A percentile compares a stretch with the other conserved stretches of the same genome.
Evolutionary conservation across 2,113 vertebrate species (phyloP).

Genomic region (Benthochromis sp.): DNA sequence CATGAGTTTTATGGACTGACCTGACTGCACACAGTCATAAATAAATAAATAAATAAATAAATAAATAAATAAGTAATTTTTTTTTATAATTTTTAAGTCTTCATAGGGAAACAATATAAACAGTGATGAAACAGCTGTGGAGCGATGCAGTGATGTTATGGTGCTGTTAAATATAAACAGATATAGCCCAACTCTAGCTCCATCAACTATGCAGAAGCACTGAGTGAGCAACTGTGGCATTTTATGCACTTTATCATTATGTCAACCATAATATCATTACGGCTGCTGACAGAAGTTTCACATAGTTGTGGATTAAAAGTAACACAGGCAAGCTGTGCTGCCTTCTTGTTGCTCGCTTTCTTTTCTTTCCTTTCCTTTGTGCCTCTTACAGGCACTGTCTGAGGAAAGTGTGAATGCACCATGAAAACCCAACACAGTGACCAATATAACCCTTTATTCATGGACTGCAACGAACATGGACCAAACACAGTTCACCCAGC

Average conservation of each 20-base stretch:
- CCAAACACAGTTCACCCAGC: neutral
- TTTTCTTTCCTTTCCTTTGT: neutral
- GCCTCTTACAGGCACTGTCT: neutral
- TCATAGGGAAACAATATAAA: neutral
- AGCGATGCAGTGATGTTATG: neutral
- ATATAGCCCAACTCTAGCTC: neutral
- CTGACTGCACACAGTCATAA: neutral
- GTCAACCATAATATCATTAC: neutral
- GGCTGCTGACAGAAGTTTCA: neutral
- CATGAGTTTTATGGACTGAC: neutral
- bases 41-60: neutral
- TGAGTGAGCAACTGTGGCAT: neutral
- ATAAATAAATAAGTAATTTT: neutral
- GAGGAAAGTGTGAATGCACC: neutral
- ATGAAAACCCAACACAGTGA: neutral
- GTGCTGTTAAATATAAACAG: neutral
- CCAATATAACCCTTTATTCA: neutral
- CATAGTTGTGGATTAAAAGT: neutral
- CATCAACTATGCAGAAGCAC: slow-evolving; percentile 19
- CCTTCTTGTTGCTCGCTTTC: neutral
- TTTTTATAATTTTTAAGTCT: neutral
- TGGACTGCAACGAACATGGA: neutral
- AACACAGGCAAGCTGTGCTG: neutral
- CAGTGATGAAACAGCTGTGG: neutral
- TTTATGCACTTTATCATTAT: neutral